These are phyloP conservation scores for Heterodera filipjevi DNA, from an alignment of 2,888 invertebrate genomes.

Conservation along the genomic window DNA sequence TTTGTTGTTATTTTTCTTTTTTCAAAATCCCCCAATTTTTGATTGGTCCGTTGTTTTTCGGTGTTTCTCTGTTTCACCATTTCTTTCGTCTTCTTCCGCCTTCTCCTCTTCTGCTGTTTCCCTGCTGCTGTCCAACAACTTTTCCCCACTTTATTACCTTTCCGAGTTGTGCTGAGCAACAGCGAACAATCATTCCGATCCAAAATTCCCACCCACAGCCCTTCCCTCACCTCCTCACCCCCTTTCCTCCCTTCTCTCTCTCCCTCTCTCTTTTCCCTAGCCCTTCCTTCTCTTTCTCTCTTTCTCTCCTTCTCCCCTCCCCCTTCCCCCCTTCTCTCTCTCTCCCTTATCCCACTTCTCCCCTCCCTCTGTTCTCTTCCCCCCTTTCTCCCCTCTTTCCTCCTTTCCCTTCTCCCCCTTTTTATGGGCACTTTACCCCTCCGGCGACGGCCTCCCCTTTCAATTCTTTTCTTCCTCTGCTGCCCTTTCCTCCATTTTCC, in stretches of 20 bases:
- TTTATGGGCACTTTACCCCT: conserved; percentile 8
- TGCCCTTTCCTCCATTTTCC: not conserved
- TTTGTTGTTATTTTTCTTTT: too few relatives aligned
- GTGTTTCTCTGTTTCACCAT: not conserved
- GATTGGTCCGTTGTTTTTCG: not conserved
- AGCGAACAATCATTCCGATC: not conserved
- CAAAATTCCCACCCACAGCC: conserved; percentile 4
- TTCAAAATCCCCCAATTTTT: too few relatives aligned
- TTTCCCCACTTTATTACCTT: conserved; percentile 7
- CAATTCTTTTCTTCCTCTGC: not conserved
- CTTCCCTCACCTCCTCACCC: too few relatives aligned
- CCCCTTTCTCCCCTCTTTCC: too few relatives aligned
- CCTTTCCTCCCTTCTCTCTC: too few relatives aligned
- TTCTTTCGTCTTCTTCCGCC: not conserved
- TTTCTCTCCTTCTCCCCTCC: too few relatives aligned
- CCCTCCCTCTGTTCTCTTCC: too few relatives aligned
- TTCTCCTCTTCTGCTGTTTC: not conserved
- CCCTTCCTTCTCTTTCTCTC: too few relatives aligned
- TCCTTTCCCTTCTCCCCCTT: not conserved
- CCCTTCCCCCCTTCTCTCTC: too few relatives aligned
- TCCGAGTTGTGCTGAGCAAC: not conserved
- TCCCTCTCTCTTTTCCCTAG: too few relatives aligned
- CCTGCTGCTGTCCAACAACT: not conserved
- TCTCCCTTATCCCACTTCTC: too few relatives aligned
- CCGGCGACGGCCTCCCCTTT: conserved; percentile 2